Base-by-base conservation (phyloP, 2,797 vertebrate genomes). In the Clarias laeviceps region DNA sequence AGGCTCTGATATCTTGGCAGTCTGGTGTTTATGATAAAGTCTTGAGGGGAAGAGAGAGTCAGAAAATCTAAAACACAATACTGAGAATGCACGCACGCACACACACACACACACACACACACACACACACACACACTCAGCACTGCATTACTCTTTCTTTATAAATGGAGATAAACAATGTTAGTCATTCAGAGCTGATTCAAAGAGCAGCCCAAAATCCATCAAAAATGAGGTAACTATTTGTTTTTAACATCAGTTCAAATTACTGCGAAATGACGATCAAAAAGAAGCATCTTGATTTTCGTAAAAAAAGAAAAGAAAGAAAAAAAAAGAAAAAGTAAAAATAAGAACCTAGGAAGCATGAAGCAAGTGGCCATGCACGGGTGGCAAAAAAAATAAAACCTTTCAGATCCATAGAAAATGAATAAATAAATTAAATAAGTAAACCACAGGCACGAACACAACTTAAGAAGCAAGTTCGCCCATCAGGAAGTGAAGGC, bases 391-490 rank as follows among this genome's bases (percentile, higher is more conserved):
- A 87, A 86, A 69, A 87, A 86, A 74, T 8, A 64, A 87, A 88
- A 86, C 27, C 32, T 77, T 74, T 80, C 17, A 74, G 80, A 65
- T 84, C 27, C 79, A 85, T 82, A 29, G 76, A 82, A 87, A 87
- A 65, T 73, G 29, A 79, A 78, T 62, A 70, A 82, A 62, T 80
- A 61, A 88, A 80, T 54, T 78, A 57, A 50, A 84, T 89, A 83
- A 85, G 70, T 66, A 85, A 87, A 83, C 79, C 89, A 91, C 91
- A 91, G 91, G 91, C 91, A 91, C 90, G 79, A 89, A 88, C 87
- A 91, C 87, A 89, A 88, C 85, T 85, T 29, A 87, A 87, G 81
- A 80, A 88, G 84, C 82, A 90, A 89, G 90, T 88, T 89, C 89
- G 85, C 74, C 84, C 76, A 4, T 82, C 69, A 62, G 85, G 88